Evolutionary conservation across 2,113 vertebrate genomes (phyloP), one percentile per base, ranked within the genome.

Genomic region (Psophia crepitans): DNA sequence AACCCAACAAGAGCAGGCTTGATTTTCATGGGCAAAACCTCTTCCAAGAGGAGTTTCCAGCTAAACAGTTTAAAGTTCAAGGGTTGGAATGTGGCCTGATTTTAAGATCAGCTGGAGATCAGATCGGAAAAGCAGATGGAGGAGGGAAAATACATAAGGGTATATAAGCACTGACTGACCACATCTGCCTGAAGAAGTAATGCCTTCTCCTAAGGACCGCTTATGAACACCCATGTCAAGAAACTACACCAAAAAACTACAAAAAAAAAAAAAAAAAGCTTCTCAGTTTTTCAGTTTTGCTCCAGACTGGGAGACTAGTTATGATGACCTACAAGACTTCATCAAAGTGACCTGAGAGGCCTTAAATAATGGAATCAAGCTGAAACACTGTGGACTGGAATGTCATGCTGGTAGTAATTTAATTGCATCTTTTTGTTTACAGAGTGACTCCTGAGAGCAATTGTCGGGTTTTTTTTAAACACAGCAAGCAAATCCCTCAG

Each of bases 141-240:
- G 12, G 18, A 53, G 15, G 65, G 21, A 64, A 76, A 84, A 93
- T 13, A 13, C 0, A 1, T 22, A 73, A 93, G 14, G 17, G n/a
- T n/a, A n/a, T n/a, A n/a, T n/a, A 84, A 81, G 46, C 3, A 37
- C 23, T 58, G 64, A 54, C n/a, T 77, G 28, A 56, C 6, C 15
- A 41, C 1, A 0, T 33, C 53, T 65, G 30, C 18, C 51, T 1
- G 0, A 54, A 46, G 65, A 14, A 24, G 26, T 2, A 49, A 63
- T 5, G 11, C 2, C 16, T 60, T 76, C 48, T 82, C 26, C 46
- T 84, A 22, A 70, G 64, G 41, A 12, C 11, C 0, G 0, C 43
- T 46, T 46, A 27, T 2, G 26, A 89, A 57, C 11, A 46, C 2
- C 7, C 6, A 5, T 12, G 27, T 8, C 30, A 54, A 65, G 70